phyloP scores from a whole-genome alignment of 2,113 vertebrate species.

The Mustelus asterias region DNA sequence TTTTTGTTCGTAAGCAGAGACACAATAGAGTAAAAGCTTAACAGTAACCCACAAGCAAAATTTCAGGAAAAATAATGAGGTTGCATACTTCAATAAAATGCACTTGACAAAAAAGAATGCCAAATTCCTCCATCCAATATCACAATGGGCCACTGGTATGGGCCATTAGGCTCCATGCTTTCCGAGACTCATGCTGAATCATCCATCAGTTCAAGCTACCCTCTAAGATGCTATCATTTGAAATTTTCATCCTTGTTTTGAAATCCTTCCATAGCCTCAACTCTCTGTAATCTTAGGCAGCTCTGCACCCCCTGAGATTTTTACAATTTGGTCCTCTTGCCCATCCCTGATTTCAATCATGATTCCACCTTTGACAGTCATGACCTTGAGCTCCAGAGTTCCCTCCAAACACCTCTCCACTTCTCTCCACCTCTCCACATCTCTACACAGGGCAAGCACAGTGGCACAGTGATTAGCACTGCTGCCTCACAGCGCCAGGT shows the following conservation, averaged over 20 bases:
- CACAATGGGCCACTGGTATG: too few relatives aligned
- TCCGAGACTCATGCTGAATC: neutral
- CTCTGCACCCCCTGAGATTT: neutral
- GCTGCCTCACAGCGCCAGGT: too few relatives aligned
- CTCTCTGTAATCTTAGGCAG: neutral
- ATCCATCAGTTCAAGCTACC: too few relatives aligned
- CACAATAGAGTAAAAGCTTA: neutral
- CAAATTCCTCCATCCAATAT: neutral
- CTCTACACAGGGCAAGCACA: neutral
- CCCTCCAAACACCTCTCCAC: neutral
- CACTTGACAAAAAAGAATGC: neutral
- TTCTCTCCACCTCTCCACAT: too few relatives aligned
- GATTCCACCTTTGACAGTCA: neutral
- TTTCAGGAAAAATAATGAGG: neutral
- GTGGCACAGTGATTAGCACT: too few relatives aligned
- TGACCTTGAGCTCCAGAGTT: neutral
- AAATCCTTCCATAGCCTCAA: neutral
- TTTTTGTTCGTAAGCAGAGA: neutral
- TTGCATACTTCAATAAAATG: neutral
- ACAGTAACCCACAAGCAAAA: neutral
- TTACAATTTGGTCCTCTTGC: neutral
- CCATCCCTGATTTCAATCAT: neutral
- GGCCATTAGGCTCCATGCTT: neutral
- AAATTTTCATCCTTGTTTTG: neutral
- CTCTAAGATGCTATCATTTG: neutral